phyloP scores from a whole-genome alignment of 92 coral and sea anemone species.

The Epizoanthus illoricatus region DNA sequence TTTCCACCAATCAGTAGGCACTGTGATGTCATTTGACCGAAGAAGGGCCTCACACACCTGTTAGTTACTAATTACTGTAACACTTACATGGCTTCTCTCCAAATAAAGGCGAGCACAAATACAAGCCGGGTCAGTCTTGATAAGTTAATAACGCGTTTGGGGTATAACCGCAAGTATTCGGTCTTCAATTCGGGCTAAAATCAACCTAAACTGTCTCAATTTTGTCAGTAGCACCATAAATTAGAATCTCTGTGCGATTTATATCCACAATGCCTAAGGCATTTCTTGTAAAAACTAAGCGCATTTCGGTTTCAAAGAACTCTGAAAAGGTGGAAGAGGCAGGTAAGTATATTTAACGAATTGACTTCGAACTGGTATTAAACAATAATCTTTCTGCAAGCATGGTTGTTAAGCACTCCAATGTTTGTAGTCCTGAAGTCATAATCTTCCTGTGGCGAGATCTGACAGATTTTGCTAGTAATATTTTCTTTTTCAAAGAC shows the following conservation, averaged over 20 bases:
- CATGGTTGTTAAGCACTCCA: neutral
- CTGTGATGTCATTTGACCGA: constrained; percentile 62
- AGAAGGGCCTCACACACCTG: constrained; percentile 46
- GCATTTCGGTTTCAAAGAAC: constrained; percentile 40
- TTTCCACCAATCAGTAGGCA: constrained; percentile 42
- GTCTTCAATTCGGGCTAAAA: neutral
- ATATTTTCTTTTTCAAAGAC: neutral
- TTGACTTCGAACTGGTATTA: neutral
- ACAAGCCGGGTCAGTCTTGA: neutral
- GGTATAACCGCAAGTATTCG: neutral
- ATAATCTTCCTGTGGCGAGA: no score
- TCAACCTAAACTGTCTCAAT: neutral
- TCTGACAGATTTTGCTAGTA: neutral
- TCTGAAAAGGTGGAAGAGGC: constrained; percentile 9
- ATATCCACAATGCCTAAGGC: constrained; percentile 62
- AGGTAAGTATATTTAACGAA: constrained; percentile 12
- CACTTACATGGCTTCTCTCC: constrained; percentile 37
- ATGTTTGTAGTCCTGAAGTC: no score
- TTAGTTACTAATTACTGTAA: constrained; percentile 60
- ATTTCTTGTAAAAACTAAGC: constrained; percentile 62
- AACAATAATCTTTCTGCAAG: neutral
- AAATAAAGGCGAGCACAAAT: constrained; percentile 26
- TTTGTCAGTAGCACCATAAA: neutral
- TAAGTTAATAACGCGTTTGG: neutral
- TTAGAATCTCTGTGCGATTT: neutral